Percentiles rank a stretch among this genome's conserved stretches.
These are phyloP conservation scores for Triplophysa yarkandensis DNA, from an alignment of 2,797 vertebrate species.

Conservation along the genomic window DNA sequence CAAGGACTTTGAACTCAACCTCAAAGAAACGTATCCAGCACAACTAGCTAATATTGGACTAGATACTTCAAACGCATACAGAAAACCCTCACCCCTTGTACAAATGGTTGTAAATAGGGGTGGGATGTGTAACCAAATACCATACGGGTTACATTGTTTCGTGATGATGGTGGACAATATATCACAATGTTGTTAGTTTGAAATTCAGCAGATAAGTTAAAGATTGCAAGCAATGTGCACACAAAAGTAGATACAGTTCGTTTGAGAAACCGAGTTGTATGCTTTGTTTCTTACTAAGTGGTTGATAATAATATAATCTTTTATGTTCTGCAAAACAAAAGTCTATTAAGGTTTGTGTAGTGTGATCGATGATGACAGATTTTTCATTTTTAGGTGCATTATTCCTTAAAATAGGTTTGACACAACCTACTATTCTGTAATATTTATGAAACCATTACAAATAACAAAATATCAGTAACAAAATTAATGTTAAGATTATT, in stretches of 20 bases:
- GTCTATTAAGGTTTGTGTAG: too few relatives aligned
- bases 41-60: not conserved
- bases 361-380: too few relatives aligned
- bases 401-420: too few relatives aligned
- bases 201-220: not conserved
- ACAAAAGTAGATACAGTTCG: not conserved
- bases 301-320: too few relatives aligned
- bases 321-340: too few relatives aligned
- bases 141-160: not conserved
- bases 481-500: too few relatives aligned
- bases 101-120: not conserved
- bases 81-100: not conserved
- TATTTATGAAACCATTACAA: too few relatives aligned
- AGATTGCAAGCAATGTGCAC: not conserved
- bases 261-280: not conserved
- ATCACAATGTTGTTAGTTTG: not conserved
- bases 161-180: not conserved
- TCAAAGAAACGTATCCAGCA: constrained; percentile 12
- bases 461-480: too few relatives aligned
- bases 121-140: not conserved
- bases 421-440: too few relatives aligned
- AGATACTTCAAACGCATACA: not conserved
- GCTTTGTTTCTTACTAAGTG: too few relatives aligned
- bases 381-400: too few relatives aligned
- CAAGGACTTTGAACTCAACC: constrained; percentile 46